Base-by-base conservation (phyloP, 1,140 invertebrate genomes). In the Drosophila ambigua region DNA sequence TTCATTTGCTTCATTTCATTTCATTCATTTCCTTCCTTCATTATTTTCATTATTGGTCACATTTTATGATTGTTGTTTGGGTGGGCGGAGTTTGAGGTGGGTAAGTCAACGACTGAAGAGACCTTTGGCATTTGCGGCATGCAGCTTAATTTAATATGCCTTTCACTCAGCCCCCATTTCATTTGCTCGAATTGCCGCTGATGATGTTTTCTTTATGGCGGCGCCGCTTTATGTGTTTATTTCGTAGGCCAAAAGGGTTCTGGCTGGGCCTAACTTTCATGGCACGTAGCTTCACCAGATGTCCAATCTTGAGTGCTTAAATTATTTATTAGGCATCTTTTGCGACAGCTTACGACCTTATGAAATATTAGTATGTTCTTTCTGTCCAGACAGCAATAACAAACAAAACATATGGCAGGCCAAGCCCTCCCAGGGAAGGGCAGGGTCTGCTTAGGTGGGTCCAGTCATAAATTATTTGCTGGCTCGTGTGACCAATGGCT, bases 241-340 rank as follows among this genome's bases (percentile, higher is more conserved):
- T 84, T 68, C 15, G 35, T 11, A 52, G 26, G 43, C 54, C 57
- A 59, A 77, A 84, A 84, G 81, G 81, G 80, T 77, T 82, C 59
- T 8, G 46, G 51, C 20, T 41, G 16, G 44, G 5, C 2, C n/a
- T 6, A 15, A 4, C 48, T 57, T 28, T 46, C 26, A 55, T 31
- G 26, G 57, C 77, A 71, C 65, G 64, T 75, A 61, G 53, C 66
- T 11, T 41, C 58, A 13, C 39, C 71, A 63, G 76, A 46, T 69
- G 64, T 59, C 58, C 79, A 65, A 68, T 65, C 50, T 65, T 28
- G 63, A 85, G 80, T 73, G 81, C 81, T 76, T 84, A 84, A 84
- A 84, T 84, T 84, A 84, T 84, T 84, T 84, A 84, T 84, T 85
- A 69, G 81, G 35, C 80, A 80, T 85, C 78, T 77, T 84, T 77